A percentile compares a stretch with the other conserved stretches of the same genome.
phyloP scores from a whole-genome alignment of 2,113 vertebrate species.

The Pseudopodoces humilis region DNA sequence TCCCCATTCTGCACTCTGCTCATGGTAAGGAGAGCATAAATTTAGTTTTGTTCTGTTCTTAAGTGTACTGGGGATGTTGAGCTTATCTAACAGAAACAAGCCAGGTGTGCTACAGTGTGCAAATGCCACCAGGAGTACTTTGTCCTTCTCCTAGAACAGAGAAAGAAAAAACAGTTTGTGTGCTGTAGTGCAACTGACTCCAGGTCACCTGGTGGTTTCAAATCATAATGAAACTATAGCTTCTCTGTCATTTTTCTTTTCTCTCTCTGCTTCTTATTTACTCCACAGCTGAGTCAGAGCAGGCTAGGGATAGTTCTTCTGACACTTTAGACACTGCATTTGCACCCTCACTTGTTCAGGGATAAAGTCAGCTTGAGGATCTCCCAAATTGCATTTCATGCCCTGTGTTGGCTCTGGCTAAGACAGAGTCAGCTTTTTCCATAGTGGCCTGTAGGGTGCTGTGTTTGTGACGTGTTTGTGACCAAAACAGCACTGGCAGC shows the following conservation, averaged over 20 bases:
- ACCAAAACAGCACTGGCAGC: background rate
- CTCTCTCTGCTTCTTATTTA: background rate
- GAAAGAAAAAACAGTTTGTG: background rate
- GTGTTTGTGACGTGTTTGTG: background rate
- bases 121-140: background rate
- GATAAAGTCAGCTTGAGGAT: background rate
- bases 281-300: background rate
- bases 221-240: background rate
- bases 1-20: background rate
- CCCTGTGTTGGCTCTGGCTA: background rate
- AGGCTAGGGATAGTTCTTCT: background rate
- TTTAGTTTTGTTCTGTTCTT: background rate
- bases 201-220: background rate
- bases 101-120: background rate
- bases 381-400: background rate
- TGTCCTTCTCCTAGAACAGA: background rate
- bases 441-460: rapidly evolving
- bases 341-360: background rate
- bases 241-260: background rate
- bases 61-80: background rate
- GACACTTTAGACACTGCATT: background rate
- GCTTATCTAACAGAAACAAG: background rate
- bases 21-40: background rate
- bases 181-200: background rate
- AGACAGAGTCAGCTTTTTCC: background rate